A percentile compares a stretch with the other conserved stretches of the same genome.
These are phyloP conservation scores for Podarcis muralis DNA, from an alignment of 2,113 vertebrate species.

Conservation along the genomic window DNA sequence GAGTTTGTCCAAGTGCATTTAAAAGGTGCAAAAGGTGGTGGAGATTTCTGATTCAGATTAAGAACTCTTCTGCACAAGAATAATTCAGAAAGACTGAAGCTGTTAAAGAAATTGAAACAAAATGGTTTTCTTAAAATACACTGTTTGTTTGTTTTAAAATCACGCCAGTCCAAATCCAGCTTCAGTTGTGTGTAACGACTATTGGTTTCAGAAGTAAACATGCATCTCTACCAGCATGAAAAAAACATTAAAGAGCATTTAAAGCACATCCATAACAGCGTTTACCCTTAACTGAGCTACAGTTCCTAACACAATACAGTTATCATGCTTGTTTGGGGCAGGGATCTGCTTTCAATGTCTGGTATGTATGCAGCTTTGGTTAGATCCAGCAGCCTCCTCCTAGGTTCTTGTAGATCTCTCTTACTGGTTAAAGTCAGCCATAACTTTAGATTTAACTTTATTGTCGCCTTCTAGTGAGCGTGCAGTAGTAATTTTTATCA, in stretches of 20 bases:
- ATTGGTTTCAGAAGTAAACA: not conserved
- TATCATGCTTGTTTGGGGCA: no score
- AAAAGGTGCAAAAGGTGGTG: not conserved
- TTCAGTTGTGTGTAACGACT: not conserved
- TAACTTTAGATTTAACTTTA: not conserved
- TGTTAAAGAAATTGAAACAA: not conserved
- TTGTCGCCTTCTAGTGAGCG: not conserved
- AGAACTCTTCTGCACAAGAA: not conserved
- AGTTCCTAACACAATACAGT: no score
- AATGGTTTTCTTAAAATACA: not conserved
- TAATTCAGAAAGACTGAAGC: not conserved
- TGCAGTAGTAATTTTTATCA: not conserved
- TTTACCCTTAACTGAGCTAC: no score
- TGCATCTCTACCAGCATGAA: not conserved
- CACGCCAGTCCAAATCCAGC: not conserved
- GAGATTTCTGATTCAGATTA: not conserved
- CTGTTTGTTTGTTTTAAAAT: not conserved
- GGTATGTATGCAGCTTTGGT: no score
- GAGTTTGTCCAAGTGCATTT: not conserved
- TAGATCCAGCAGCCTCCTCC: not conserved
- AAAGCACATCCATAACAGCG: no score
- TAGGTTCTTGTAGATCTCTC: not conserved
- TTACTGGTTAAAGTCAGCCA: not conserved
- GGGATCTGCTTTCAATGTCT: not conserved
- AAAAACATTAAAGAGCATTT: not conserved